Evolutionary conservation across 2,113 vertebrate genomes (phyloP), one percentile per base, ranked within the genome.

Genomic region (Chaetura pelagica): DNA sequence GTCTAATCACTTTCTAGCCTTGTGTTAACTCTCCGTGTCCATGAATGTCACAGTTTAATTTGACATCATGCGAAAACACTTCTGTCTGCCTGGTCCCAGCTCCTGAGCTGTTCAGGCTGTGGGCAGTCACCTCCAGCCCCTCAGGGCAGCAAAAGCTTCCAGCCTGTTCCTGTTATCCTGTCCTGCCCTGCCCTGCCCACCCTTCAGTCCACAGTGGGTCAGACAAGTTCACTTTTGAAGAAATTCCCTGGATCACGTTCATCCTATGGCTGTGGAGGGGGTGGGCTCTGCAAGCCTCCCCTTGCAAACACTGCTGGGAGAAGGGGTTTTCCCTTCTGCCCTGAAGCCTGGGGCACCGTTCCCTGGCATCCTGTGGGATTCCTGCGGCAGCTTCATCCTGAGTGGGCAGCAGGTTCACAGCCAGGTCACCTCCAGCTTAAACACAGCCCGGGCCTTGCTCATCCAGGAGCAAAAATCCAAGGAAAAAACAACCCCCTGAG

Each of bases 161-260:
- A 22, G 40, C 42, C 3, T 12, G 11, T 62, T 49, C 74, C 48
- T 10, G 7, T 42, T 27, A 18, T 10, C 35, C n/a, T 19, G 22
- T 8, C 52, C 17, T 0, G 0, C 22, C n/a, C 8, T 42, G 5
- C 26, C 26, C 30, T n/a, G 17, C 52, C 52, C 0, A 1, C 26
- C 22, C 19, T 26, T 18, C 10, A 40, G 32, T 26, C 40, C 1
- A 1, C 61, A 40, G n/a, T 1, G 11, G 46, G n/a, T 51, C 49
- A 38, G 80, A 27, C 5, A 8, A 4, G 2, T 79, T 8, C 40
- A 15, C n/a, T 64, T 49, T 26, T 32, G 73, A 73, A 84, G 84
- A 16, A 62, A 55, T 38, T 32, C 66, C 44, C 24, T 13, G 34
- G 69, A 7, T 29, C 2, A 0, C 5, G 7, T 32, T 76, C 18